phyloP scores from a whole-genome alignment of 1,140 invertebrate genomes.

The Spodoptera litura region DNA sequence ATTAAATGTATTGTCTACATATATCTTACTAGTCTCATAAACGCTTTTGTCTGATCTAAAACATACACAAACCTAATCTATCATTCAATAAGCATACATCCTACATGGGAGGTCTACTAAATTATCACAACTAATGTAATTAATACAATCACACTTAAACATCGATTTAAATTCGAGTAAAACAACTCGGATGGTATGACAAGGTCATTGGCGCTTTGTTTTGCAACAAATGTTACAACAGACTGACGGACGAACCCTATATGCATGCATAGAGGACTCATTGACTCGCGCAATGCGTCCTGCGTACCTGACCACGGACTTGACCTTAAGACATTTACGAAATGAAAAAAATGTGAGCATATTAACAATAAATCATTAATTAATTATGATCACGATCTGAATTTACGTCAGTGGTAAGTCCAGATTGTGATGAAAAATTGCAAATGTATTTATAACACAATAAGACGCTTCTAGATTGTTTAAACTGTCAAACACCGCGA shows the following conservation, averaged over 20 bases:
- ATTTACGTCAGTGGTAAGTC: conserved; percentile 5
- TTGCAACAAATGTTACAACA: conserved; percentile 46
- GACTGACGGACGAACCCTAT: not conserved
- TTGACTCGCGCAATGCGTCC: conserved; percentile 14
- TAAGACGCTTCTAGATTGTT: too few species aligned
- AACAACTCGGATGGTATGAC: conserved; percentile 7
- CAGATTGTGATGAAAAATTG: not conserved
- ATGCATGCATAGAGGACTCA: conserved; percentile 15
- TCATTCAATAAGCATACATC: not conserved
- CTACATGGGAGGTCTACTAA: conserved; percentile 1
- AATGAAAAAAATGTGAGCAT: conserved; percentile 18
- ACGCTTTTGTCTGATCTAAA: too few species aligned
- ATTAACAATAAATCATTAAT: not conserved
- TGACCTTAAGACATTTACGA: conserved; percentile 42
- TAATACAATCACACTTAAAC: conserved; percentile 2
- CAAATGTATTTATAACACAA: too few species aligned
- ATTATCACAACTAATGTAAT: conserved; percentile 14
- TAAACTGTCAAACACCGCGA: too few species aligned
- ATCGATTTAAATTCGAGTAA: conserved; percentile 30
- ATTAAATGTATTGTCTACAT: too few species aligned
- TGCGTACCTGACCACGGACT: conserved; percentile 12
- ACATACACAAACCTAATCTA: not conserved
- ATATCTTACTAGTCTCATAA: too few species aligned
- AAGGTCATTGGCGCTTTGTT: conserved; percentile 38
- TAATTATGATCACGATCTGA: conserved; percentile 3